A percentile compares a stretch with the other conserved stretches of the same genome.
Evolutionary conservation across 2,888 invertebrate species (phyloP).

Genomic region (Nyleta sp.): DNA sequence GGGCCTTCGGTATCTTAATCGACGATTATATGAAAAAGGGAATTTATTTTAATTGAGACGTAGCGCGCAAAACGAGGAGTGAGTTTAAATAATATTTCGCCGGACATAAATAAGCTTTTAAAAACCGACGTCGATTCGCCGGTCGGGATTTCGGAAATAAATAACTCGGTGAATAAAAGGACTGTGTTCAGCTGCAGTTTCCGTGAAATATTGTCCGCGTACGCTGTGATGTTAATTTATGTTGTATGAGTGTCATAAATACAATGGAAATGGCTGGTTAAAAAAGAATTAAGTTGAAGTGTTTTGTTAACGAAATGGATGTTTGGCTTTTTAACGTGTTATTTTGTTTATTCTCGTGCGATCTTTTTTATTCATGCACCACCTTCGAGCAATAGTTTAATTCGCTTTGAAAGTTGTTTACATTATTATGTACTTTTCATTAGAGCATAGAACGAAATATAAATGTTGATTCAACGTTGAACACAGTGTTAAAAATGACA

Average conservation of each 20-base stretch:
- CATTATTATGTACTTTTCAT: no score
- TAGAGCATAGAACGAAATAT: no score
- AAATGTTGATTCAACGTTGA: no score
- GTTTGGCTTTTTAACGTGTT: constrained; percentile 33
- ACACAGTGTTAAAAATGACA: no score
- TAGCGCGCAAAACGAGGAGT: background rate
- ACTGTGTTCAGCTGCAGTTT: constrained; percentile 42
- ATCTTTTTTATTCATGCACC: constrained; percentile 1
- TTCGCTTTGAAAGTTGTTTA: no score
- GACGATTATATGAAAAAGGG: background rate
- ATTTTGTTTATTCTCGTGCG: background rate
- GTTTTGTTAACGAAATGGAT: constrained; percentile 25
- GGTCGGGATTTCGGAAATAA: constrained; percentile 44
- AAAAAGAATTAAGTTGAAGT: constrained; percentile 26
- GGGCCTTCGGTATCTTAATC: background rate
- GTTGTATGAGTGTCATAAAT: constrained; percentile 50
- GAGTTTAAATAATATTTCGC: constrained; percentile 39
- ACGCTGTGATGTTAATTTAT: constrained; percentile 51
- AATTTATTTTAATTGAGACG: constrained; percentile 17
- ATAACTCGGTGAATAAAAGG: constrained; percentile 44
- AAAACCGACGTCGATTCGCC: constrained; percentile 37
- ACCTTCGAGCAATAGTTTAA: background rate
- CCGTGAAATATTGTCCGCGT: constrained; percentile 53
- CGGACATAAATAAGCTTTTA: constrained; percentile 35
- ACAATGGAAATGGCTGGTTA: constrained; percentile 43